Conservation (phyloP, 1,140 invertebrate species). For the Caenorhabditis brenneri region DNA sequence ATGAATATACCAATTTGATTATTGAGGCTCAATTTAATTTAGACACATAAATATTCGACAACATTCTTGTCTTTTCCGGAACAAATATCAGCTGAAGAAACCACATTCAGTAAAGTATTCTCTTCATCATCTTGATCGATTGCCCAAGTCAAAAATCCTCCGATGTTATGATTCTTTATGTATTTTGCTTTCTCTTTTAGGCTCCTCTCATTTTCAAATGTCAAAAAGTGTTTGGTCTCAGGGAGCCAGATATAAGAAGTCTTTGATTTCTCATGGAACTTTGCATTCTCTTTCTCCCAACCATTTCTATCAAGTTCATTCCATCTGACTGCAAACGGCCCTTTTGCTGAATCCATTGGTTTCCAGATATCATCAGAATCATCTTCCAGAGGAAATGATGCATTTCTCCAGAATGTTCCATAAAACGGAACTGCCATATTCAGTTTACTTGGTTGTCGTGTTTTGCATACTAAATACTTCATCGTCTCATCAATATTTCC, state of each 20-base stretch:
- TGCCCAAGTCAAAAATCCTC: constrained; percentile 83
- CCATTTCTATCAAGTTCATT: constrained; percentile 39
- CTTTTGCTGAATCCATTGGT: constrained; percentile 35
- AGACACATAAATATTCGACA: not conserved
- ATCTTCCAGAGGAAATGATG: constrained; percentile 60
- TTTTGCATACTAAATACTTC: constrained; percentile 64
- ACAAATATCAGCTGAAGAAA: constrained; percentile 5
- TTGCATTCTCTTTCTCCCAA: constrained; percentile 7
- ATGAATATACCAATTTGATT: too few relatives aligned
- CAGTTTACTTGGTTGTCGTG: constrained; percentile 45
- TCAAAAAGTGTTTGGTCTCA: constrained; percentile 52
- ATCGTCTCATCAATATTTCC: constrained; percentile 68
- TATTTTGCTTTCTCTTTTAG: constrained; percentile 71
- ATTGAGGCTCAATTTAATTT: too few relatives aligned
- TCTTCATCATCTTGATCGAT: constrained; percentile 86
- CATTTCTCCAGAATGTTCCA: constrained; percentile 68
- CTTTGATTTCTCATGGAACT: constrained; percentile 57
- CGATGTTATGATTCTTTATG: constrained; percentile 79
- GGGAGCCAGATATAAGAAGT: constrained; percentile 55
- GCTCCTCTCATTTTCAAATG: constrained; percentile 56
- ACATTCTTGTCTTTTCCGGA: not conserved
- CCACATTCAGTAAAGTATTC: constrained; percentile 55
- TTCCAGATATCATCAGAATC: constrained; percentile 65
- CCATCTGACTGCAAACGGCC: constrained; percentile 56
- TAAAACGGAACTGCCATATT: constrained; percentile 69